Percentiles rank a stretch among this genome's conserved stretches.
Conservation (phyloP, 1,140 invertebrate genomes). For the Drosophila obscura region DNA sequence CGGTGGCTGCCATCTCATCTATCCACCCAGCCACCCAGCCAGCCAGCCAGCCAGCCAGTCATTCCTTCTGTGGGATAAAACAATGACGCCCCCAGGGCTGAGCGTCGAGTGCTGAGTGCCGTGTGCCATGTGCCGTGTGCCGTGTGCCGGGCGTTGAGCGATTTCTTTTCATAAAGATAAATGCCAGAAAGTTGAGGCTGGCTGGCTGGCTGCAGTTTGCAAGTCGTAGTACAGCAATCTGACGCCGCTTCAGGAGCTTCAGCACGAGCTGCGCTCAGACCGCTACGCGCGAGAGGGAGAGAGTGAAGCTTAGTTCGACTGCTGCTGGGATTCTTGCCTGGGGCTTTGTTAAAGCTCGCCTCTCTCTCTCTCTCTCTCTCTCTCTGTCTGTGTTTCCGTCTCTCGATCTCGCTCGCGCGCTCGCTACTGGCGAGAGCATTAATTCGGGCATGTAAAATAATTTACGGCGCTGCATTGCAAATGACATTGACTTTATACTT, state of each 20-base stretch:
- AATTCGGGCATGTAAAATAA: constrained; percentile 57
- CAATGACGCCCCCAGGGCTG: constrained; percentile 40
- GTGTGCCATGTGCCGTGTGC: constrained; percentile 8
- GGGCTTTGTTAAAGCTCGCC: constrained; percentile 17
- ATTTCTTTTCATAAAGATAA: constrained; percentile 78
- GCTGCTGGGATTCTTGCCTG: not conserved
- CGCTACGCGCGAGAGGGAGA: too few relatives aligned
- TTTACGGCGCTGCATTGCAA: constrained; percentile 68
- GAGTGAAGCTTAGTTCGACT: constrained; percentile 3
- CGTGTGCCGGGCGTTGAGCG: constrained; percentile 58
- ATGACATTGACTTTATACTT: constrained; percentile 64
- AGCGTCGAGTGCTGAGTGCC: constrained; percentile 12
- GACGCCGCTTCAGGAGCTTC: constrained; percentile 2
- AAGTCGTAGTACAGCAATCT: constrained; percentile 9
- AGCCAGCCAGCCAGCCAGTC: not conserved
- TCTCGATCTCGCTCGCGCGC: not conserved
- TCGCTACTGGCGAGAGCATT: constrained; percentile 14
- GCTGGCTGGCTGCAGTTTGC: constrained; percentile 15
- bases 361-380: not conserved
- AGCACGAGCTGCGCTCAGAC: not conserved
- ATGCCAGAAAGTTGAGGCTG: constrained; percentile 59
- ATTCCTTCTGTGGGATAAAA: constrained; percentile 44
- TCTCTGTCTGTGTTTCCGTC: too few relatives aligned
- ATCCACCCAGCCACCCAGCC: not conserved
- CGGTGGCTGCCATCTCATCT: constrained; percentile 21